Conservation (phyloP, 1,140 invertebrate species). For the Tetranychus urticae region DNA sequence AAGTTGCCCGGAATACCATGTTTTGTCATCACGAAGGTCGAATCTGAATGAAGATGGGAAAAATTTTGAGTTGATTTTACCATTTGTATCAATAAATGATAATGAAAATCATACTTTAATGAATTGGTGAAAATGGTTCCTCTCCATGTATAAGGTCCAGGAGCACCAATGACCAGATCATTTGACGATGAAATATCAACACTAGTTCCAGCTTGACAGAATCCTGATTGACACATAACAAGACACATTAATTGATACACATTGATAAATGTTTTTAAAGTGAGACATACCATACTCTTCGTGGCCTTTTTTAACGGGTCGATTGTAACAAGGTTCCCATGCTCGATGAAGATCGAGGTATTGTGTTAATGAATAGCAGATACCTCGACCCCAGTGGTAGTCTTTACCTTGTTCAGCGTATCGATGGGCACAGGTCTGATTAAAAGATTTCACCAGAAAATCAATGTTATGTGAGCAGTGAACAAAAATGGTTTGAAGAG, state of each 20-base stretch:
- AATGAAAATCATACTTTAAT: slow-evolving; percentile 19
- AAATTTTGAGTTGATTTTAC: neutral
- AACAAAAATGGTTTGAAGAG: neutral
- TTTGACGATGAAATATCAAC: slow-evolving; percentile 35
- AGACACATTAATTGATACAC: neutral
- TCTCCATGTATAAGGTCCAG: slow-evolving; percentile 63
- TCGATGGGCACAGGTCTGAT: slow-evolving; percentile 70
- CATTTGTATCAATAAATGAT: too few relatives aligned
- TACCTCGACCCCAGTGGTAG: slow-evolving; percentile 55
- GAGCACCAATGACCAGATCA: slow-evolving; percentile 53
- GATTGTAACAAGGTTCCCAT: slow-evolving; percentile 41
- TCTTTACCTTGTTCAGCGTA: slow-evolving; percentile 41
- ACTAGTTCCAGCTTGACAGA: slow-evolving; percentile 76
- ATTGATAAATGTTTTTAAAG: neutral
- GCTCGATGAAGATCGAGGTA: slow-evolving; percentile 40
- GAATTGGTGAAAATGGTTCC: slow-evolving; percentile 59
- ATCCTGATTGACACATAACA: slow-evolving; percentile 26
- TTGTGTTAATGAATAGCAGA: slow-evolving; percentile 60
- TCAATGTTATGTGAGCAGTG: neutral
- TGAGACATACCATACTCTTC: slow-evolving; percentile 29
- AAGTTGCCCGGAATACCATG: slow-evolving; percentile 42
- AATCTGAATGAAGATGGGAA: neutral
- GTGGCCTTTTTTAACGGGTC: slow-evolving; percentile 19
- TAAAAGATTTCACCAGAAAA: neutral
- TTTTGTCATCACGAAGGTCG: slow-evolving; percentile 41